Evolutionary conservation across 1,140 invertebrate species (phyloP).

Genomic region (Pteromalus puparum): DNA sequence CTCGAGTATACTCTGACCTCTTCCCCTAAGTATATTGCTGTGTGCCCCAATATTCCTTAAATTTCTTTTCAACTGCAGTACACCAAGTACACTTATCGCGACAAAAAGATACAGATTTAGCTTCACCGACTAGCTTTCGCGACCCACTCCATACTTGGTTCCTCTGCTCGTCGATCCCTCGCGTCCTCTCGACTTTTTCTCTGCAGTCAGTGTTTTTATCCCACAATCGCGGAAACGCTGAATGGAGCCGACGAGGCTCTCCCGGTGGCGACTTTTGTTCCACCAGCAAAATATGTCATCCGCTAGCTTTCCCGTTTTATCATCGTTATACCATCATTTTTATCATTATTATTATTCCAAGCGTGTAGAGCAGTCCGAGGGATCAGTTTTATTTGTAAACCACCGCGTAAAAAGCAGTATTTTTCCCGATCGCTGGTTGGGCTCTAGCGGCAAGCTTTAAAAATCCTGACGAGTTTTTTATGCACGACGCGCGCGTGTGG

Average conservation of each 20-base stretch:
- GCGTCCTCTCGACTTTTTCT: background rate
- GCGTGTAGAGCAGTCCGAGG: background rate
- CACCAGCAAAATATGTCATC: constrained; percentile 22
- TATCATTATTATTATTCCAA: constrained; percentile 16
- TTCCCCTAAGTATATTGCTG: background rate
- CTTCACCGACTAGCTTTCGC: background rate
- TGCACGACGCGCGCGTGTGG: background rate
- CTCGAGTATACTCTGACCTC: background rate
- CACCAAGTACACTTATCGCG: background rate
- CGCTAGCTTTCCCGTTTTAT: background rate
- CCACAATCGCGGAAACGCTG: background rate
- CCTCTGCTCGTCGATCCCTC: background rate
- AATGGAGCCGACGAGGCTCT: background rate
- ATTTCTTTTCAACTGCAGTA: background rate
- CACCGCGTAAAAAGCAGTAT: background rate
- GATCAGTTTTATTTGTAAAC: constrained; percentile 8
- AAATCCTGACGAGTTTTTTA: background rate
- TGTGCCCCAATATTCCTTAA: background rate
- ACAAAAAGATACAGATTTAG: background rate
- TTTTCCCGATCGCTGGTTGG: background rate
- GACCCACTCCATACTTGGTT: background rate
- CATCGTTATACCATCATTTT: background rate
- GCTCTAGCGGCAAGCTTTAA: background rate
- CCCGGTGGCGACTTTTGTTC: constrained; percentile 12
- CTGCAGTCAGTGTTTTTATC: background rate